Percentiles rank a stretch among this genome's conserved stretches.
Evolutionary conservation across 1,140 invertebrate genomes (phyloP).

Genomic region (Eupristina koningsbergeri): DNA sequence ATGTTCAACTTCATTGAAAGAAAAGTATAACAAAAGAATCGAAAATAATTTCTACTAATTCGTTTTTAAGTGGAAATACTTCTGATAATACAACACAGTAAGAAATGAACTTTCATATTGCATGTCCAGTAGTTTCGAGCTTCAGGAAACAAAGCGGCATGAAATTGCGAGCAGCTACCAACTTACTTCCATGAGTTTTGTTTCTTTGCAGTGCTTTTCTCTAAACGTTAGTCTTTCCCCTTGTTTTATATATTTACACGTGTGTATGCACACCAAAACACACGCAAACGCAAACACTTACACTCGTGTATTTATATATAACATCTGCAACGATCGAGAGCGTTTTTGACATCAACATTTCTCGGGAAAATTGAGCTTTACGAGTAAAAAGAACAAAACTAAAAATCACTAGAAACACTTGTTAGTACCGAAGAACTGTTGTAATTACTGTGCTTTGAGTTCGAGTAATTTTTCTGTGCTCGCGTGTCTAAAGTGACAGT

Average conservation of each 20-base stretch:
- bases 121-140: neutral
- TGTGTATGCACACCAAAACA: too few relatives aligned
- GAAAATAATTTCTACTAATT: too few relatives aligned
- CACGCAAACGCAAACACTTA: too few relatives aligned
- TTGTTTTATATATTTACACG: neutral
- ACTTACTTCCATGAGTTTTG: neutral
- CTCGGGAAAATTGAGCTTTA: constrained; percentile 29
- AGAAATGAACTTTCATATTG: neutral
- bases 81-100: neutral
- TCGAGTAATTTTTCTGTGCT: constrained; percentile 25
- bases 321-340: neutral
- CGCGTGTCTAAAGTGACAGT: constrained; percentile 33
- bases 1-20: too few relatives aligned
- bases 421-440: neutral
- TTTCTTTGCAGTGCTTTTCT: neutral
- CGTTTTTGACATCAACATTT: constrained; percentile 12
- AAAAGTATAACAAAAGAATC: too few relatives aligned
- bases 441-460: neutral
- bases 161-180: neutral
- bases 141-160: neutral
- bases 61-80: too few relatives aligned
- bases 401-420: constrained; percentile 25
- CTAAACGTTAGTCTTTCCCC: neutral
- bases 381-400: neutral
- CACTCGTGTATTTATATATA: too few relatives aligned